Conservation (phyloP, 2,888 invertebrate species). For the Sthenelais limicola region DNA sequence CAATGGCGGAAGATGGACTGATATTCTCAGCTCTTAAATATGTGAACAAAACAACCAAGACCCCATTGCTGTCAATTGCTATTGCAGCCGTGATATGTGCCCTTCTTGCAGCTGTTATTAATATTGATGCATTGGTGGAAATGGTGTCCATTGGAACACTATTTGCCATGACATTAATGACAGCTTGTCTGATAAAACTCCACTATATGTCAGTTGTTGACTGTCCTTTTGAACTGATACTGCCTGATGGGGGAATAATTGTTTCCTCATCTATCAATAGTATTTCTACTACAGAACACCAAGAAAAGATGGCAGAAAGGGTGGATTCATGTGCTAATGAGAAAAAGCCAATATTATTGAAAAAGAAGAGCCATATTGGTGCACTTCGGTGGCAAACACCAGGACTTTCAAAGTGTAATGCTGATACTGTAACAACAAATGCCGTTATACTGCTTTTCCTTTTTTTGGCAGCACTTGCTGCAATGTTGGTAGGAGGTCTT, state of each 20-base stretch:
- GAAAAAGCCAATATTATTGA: neutral
- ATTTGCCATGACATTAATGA: slow-evolving; percentile 5
- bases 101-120: neutral
- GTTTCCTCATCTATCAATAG: no score
- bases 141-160: slow-evolving; percentile 9
- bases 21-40: slow-evolving; percentile 1
- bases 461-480: neutral
- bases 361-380: neutral
- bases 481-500: neutral
- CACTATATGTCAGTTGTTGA: slow-evolving; percentile 14
- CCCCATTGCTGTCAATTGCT: neutral
- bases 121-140: neutral
- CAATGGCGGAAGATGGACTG: neutral
- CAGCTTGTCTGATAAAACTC: slow-evolving; percentile 1
- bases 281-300: no score
- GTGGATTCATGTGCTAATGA: no score
- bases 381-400: neutral
- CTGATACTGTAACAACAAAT: neutral
- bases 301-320: no score
- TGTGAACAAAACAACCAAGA: slow-evolving; percentile 15
- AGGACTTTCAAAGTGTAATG: neutral
- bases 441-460: neutral
- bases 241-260: no score
- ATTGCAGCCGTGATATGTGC: neutral
- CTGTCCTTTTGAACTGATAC: slow-evolving; percentile 12